Base-by-base conservation (phyloP, 2,888 invertebrate species). In the Volucella inanis region DNA sequence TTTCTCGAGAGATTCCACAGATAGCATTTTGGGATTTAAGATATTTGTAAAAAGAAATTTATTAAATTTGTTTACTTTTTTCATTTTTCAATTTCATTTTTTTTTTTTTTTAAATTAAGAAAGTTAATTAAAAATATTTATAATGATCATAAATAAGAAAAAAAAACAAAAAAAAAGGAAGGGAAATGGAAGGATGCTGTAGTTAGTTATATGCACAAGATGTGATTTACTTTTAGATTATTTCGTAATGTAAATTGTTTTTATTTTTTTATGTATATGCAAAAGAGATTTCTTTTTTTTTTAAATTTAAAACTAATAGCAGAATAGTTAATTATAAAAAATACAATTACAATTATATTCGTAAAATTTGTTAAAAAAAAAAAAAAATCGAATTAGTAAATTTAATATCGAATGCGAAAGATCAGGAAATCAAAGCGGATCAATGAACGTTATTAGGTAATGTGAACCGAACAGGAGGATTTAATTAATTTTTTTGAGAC, bases 171-270 rank as follows among this genome's bases (percentile, higher is more conserved):
- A n/a, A n/a, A n/a, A n/a, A n/a, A n/a, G n/a, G n/a, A n/a, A 39
- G 22, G 52, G 9, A 9, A 50, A 50, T 9, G n/a, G 6, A 9
- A 50, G 2, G 22, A 38, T 49, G 71, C 70, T 70, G 81, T 82
- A 76, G 71, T 54, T 76, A 76, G 71, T 65, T 77, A 62, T 77
- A 62, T 82, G 82, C 82, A 86, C 90, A 77, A 82, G 88, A 90
- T 90, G 90, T 90, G 90, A 90, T 90, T 90, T 90, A 89, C 64
- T 72, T 85, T 81, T 88, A 89, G 88, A 88, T 83, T 87, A 87
- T 88, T 87, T 88, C 79, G 89, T 87, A 55, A 22, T 14, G 41
- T 64, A 9, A 70, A 22, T 59, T 52, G 38, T 10, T 47, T 77
- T 45, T 64, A 38, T 14, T 14, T 39, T 22, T 3, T n/a, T n/a